Evolutionary conservation across 2,797 vertebrate genomes (phyloP).

Genomic region (Cossypha polioptera): DNA sequence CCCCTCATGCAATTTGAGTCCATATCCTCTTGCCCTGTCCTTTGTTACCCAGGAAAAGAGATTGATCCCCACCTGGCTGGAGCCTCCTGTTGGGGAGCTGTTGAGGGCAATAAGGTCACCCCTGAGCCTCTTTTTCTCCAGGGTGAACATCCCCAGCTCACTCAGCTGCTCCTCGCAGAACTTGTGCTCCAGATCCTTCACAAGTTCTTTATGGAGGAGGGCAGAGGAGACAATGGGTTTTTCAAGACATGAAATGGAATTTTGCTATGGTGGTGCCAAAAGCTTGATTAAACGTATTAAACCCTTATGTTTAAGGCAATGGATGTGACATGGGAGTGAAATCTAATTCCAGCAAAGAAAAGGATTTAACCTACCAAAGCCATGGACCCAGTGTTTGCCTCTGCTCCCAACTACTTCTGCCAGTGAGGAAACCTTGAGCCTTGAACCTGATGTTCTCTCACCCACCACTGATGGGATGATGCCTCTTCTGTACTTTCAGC

Average conservation of each 20-base stretch:
- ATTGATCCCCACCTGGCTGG: not conserved
- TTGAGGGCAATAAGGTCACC: too few species aligned
- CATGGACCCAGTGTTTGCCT: not conserved
- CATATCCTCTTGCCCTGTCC: not conserved
- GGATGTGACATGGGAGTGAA: not conserved
- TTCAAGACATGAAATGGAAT: not conserved
- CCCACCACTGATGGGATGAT: fast-evolving
- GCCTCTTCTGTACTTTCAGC: not conserved
- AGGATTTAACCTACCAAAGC: not conserved
- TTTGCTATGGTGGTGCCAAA: not conserved
- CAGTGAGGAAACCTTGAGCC: not conserved
- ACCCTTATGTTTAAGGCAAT: not conserved
- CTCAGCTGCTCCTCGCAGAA: not conserved
- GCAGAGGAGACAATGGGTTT: not conserved
- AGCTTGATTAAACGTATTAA: not conserved
- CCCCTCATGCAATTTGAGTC: fast-evolving
- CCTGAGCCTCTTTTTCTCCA: not conserved
- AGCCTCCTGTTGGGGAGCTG: not conserved
- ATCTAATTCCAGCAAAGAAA: not conserved
- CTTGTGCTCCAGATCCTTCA: not conserved
- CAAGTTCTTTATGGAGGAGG: not conserved
- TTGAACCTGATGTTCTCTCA: not conserved
- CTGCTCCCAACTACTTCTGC: not conserved
- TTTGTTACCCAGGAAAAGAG: not conserved
- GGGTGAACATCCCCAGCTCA: not conserved